Evolutionary conservation across 2,113 vertebrate genomes (phyloP).

Genomic region (Upupa epops): DNA sequence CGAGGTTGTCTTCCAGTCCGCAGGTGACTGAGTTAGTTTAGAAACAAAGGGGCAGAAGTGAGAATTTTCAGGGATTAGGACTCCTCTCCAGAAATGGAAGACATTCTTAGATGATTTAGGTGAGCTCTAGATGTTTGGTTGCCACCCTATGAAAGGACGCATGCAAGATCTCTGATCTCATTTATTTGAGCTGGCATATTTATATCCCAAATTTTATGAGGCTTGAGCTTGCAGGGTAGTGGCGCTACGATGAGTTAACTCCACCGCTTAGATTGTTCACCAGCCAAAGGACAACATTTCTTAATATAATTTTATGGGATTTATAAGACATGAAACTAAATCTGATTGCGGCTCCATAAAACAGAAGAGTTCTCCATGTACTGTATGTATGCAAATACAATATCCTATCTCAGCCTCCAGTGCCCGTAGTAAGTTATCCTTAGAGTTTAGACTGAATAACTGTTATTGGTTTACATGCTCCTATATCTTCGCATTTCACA

Average conservation of each 20-base stretch:
- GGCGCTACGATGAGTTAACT: conserved; percentile 77
- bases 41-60: neutral
- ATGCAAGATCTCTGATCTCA: conserved; percentile 56
- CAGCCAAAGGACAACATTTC: conserved; percentile 76
- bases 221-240: conserved; percentile 70
- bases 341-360: conserved; percentile 77
- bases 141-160: neutral
- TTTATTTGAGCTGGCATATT: conserved; percentile 73
- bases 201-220: conserved; percentile 73
- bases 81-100: neutral
- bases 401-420: conserved; percentile 65
- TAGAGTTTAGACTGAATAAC: conserved; percentile 66
- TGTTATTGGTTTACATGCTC: conserved; percentile 64
- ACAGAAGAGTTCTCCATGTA: conserved; percentile 70
- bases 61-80: neutral
- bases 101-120: neutral
- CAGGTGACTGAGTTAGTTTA: neutral
- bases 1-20: neutral
- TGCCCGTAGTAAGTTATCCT: conserved; percentile 68
- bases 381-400: conserved; percentile 73
- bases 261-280: conserved; percentile 73
- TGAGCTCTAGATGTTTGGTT: neutral
- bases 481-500: conserved; percentile 62
- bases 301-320: conserved; percentile 75
- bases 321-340: conserved; percentile 80